Evolutionary conservation across 1,140 invertebrate genomes (phyloP), one percentile per base, ranked within the genome.

Genomic region (Drosophila pandora): DNA sequence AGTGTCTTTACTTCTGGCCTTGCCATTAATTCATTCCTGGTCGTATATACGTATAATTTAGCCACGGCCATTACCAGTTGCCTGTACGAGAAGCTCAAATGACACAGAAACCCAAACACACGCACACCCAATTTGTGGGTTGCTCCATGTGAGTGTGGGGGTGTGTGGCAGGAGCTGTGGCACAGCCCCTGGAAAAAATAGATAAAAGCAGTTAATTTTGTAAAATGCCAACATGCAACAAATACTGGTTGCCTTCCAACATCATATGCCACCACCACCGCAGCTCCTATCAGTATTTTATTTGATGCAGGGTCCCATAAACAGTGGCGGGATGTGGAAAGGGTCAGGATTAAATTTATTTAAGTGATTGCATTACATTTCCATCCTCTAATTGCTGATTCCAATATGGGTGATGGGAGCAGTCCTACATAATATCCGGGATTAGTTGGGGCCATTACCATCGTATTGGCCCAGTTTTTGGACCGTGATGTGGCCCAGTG

Each of bases 171-270:
- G 13, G 17, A 43, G 41, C n/a, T 22, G 7, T 54, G 45, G 53
- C 54, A 22, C 37, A 21, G 45, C 58, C 60, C 32, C 45, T 37
- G 49, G 54, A 53, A 53, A 64, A 78, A 78, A 56, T 68, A 69
- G 80, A 85, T 85, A 85, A 80, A 65, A 64, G 81, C 80, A 73
- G 62, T 84, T 84, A 68, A 85, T 83, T 79, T 71, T 62, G 78
- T 48, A 57, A 56, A 76, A 62, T 56, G 72, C 49, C 63, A 23
- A 28, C 47, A 49, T 47, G 67, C 47, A 64, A 45, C 30, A 47
- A 50, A 60, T 63, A 63, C 57, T 58, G 57, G 58, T 57, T 39
- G 54, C 23, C 34, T 43, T 22, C 54, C 17, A 28, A 28, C 47
- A 43, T 53, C 41, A 25, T 43, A 39, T 34, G 8, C 9, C 8